Percentiles rank a stretch among this genome's conserved stretches.
phyloP scores from a whole-genome alignment of 2,888 invertebrate species.

The Drosophila colorata region DNA sequence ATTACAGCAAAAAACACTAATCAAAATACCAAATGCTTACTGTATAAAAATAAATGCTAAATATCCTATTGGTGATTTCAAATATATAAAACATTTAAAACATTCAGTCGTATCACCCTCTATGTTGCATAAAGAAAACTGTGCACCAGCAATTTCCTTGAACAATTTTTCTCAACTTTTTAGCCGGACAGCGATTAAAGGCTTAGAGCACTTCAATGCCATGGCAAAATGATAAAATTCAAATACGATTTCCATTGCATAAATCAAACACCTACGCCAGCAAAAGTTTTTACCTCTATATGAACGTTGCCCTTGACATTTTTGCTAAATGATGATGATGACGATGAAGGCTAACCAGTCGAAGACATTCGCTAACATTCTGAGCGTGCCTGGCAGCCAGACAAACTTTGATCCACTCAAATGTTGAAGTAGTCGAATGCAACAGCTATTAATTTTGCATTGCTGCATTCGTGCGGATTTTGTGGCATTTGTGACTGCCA shows the following conservation, averaged over 20 bases:
- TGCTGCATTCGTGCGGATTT: slow-evolving; percentile 68
- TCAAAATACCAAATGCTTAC: too few relatives aligned
- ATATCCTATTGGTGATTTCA: too few relatives aligned
- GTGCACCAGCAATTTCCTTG: slow-evolving; percentile 61
- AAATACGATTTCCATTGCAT: slow-evolving; percentile 63
- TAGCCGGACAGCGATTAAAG: slow-evolving; percentile 67
- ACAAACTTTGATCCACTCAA: slow-evolving; percentile 44
- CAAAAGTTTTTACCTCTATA: slow-evolving; percentile 39
- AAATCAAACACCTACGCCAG: slow-evolving; percentile 56
- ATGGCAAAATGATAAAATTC: slow-evolving; percentile 49
- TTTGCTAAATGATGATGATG: slow-evolving; percentile 55
- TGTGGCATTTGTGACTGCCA: slow-evolving; percentile 71
- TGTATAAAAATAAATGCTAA: not conserved
- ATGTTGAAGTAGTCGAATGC: slow-evolving; percentile 47
- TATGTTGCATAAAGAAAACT: slow-evolving; percentile 42
- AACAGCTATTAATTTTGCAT: slow-evolving; percentile 76
- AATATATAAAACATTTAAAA: not conserved
- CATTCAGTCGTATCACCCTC: slow-evolving; percentile 23
- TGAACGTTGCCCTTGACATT: slow-evolving; percentile 52
- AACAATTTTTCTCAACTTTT: slow-evolving; percentile 58
- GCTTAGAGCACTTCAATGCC: slow-evolving; percentile 54
- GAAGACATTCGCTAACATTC: slow-evolving; percentile 59
- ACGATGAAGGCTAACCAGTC: slow-evolving; percentile 15
- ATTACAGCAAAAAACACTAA: too few relatives aligned
- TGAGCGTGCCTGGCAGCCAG: slow-evolving; percentile 40